Base-by-base conservation (phyloP, 2,797 vertebrate genomes). In the Parauchenoglanis ngamensis region DNA sequence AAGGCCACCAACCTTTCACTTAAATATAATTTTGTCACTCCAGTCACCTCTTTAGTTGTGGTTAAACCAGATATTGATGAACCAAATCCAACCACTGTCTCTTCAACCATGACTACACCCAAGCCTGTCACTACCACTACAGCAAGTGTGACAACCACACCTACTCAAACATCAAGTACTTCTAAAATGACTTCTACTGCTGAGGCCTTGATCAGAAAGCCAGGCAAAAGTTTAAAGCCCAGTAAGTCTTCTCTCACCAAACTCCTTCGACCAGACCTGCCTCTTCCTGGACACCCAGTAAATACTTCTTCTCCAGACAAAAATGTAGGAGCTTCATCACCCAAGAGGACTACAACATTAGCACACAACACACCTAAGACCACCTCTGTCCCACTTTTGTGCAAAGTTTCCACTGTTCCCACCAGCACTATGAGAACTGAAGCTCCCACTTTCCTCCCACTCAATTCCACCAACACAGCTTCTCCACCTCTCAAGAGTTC, bases 1-100 rank as follows among this genome's bases (percentile, higher is more conserved):
- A 97, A 96, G 91, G 96, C 96, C 73, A 96, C 96, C 87, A 97
- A 96, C 59, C 93, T 98, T 17, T 97, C 97, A 1, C 94, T 97
- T 7, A 94, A 96, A 89, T 97, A 97, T 85, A 97, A 97, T 90
- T 97, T 97, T 87, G 96, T 97, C 17, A 97, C 96, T 19, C 96
- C 96, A 0, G 93, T 97, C 85, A 97, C 97, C 19, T 97, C 97
- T 65, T 91, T 97, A 91, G 95, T 97, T 15, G 94, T 98, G 15
- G 94, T 96, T 1, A 96, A 96, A 85, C 96, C 96, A 2, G 96
- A 96, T 72, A 91, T 90, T n/a, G 93, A 94, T 70, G 94, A 95
- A 23, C 61, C 88, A 56, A 87, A 84, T 87, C 88, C 88, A 57
- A 87, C 92, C 87, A 87, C 78, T 49, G 87, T 84, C 75, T 87